These are phyloP conservation scores for Enteromius treurensis DNA, from an alignment of 2,797 vertebrate genomes.

Conservation along the genomic window DNA sequence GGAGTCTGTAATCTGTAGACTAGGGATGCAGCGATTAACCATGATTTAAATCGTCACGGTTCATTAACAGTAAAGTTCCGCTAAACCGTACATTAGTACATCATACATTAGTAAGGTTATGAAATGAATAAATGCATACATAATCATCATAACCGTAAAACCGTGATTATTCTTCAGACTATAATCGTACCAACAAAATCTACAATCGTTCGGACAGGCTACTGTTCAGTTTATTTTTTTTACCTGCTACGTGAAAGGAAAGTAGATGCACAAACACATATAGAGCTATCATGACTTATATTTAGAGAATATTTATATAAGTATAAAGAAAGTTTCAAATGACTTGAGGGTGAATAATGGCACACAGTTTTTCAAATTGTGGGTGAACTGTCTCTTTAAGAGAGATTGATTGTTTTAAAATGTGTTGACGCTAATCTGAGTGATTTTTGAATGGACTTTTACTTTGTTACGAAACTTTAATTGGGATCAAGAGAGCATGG, in stretches of 20 bases:
- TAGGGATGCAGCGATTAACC: too few relatives aligned
- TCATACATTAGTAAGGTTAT: too few relatives aligned
- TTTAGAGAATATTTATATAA: neutral
- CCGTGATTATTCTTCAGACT: too few relatives aligned
- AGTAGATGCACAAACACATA: neutral
- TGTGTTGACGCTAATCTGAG: neutral
- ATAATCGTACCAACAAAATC: too few relatives aligned
- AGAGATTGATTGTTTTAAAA: neutral
- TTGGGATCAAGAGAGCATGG: slow-evolving; percentile 4
- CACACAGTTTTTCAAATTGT: neutral
- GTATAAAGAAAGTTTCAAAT: neutral
- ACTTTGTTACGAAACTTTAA: slow-evolving; percentile 28
- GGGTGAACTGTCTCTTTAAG: neutral
- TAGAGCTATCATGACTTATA: neutral
- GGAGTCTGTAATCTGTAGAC: too few relatives aligned
- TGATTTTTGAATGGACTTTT: slow-evolving; percentile 6
- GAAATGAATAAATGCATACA: too few relatives aligned
- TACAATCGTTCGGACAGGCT: neutral
- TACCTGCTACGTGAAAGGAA: neutral
- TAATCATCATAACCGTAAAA: too few relatives aligned
- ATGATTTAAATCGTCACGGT: too few relatives aligned
- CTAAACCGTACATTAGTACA: too few relatives aligned
- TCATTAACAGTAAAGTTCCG: too few relatives aligned
- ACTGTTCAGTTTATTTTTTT: neutral
- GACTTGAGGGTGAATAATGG: neutral